A percentile compares a stretch with the other conserved stretches of the same genome.
These are phyloP conservation scores for Neria commutata DNA, from an alignment of 2,888 invertebrate genomes.

Conservation along the genomic window DNA sequence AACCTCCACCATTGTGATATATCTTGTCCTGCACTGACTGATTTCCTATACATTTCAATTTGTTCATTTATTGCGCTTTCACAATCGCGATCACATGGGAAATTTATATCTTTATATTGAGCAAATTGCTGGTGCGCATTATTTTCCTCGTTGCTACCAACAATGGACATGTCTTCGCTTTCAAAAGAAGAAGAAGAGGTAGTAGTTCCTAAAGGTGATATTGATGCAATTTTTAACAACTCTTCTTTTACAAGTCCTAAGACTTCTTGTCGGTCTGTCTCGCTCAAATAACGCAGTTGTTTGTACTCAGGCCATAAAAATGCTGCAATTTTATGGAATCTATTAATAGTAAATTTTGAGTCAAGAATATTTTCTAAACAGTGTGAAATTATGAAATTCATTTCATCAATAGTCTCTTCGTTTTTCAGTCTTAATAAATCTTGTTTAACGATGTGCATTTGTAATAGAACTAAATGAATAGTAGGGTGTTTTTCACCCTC, in stretches of 20 bases:
- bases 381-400: neutral
- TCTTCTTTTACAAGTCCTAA: neutral
- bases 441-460: slow-evolving; percentile 7
- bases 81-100: neutral
- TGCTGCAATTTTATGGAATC: slow-evolving; percentile 13
- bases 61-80: slow-evolving; percentile 3
- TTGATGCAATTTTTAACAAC: neutral
- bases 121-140: neutral
- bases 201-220: neutral
- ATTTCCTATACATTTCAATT: slow-evolving; percentile 9
- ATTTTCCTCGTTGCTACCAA: neutral
- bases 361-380: slow-evolving; percentile 8
- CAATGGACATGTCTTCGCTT: neutral
- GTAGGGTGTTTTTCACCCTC: neutral
- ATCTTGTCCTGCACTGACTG: neutral
- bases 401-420: slow-evolving; percentile 1
- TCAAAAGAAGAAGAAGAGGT: neutral
- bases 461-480: slow-evolving; percentile 11
- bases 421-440: neutral
- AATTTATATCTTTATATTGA: neutral
- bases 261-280: slow-evolving; percentile 2
- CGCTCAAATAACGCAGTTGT: slow-evolving; percentile 9
- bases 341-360: neutral
- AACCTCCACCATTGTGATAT: slow-evolving; percentile 7
- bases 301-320: slow-evolving; percentile 16